phyloP scores from a whole-genome alignment of 2,113 vertebrate genomes.

The Gallinago paraguaiae region DNA sequence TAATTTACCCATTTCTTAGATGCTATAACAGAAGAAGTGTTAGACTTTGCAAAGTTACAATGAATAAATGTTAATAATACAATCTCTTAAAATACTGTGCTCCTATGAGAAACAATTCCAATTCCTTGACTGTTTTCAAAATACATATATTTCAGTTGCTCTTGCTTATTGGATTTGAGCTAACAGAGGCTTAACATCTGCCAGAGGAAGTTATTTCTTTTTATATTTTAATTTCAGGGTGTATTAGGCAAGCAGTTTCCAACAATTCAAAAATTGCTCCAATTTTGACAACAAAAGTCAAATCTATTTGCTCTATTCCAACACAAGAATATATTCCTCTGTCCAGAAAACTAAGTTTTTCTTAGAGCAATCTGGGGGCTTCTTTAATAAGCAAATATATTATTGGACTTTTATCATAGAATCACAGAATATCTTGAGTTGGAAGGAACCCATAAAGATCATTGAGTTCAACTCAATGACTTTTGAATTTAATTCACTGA shows the following conservation, averaged over 20 bases:
- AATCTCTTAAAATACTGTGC: neutral
- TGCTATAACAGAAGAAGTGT: neutral
- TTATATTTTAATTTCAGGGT: neutral
- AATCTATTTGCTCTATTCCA: neutral
- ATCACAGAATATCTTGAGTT: neutral
- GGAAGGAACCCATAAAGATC: neutral
- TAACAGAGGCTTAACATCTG: neutral
- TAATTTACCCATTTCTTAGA: neutral
- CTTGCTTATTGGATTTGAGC: neutral
- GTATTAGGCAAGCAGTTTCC: neutral
- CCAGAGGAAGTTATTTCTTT: neutral
- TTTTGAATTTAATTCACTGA: neutral
- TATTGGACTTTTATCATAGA: neutral
- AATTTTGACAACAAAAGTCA: neutral
- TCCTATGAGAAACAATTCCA: neutral
- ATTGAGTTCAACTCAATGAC: accelerated
- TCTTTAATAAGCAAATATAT: neutral
- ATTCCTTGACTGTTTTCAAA: neutral
- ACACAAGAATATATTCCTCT: neutral
- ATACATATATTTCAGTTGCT: neutral
- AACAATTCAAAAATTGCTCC: neutral
- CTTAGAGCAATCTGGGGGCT: accelerated
- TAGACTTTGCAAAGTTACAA: neutral
- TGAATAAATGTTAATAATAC: neutral
- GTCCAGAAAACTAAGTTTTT: neutral